phyloP scores from a whole-genome alignment of 2,797 vertebrate species.

The Florisuga fusca region DNA sequence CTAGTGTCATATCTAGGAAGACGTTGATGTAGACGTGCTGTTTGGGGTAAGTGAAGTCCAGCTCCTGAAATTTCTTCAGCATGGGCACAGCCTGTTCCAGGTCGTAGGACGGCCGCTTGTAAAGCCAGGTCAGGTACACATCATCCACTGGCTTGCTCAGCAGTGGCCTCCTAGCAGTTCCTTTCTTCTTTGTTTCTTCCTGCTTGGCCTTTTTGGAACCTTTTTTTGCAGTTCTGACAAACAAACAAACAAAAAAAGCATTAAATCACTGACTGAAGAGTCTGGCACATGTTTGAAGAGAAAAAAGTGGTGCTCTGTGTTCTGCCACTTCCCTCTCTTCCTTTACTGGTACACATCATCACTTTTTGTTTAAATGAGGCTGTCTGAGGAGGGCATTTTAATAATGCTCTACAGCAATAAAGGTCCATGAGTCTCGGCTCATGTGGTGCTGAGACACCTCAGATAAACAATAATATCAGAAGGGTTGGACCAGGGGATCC shows the following conservation, averaged over 20 bases:
- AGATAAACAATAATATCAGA: too few relatives aligned
- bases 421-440: too few relatives aligned
- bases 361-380: too few relatives aligned
- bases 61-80: constrained; percentile 87
- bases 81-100: constrained; percentile 80
- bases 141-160: constrained; percentile 87
- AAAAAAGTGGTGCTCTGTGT: neutral
- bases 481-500: too few relatives aligned
- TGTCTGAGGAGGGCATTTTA: too few relatives aligned
- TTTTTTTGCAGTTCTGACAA: constrained; percentile 72
- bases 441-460: too few relatives aligned
- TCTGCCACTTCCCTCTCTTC: too few relatives aligned
- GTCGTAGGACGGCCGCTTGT: constrained; percentile 76
- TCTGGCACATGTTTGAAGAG: accelerated
- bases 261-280: neutral
- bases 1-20: constrained; percentile 88
- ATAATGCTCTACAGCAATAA: too few relatives aligned
- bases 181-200: constrained; percentile 29
- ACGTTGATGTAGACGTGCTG: constrained; percentile 87
- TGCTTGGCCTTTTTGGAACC: neutral
- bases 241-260: neutral
- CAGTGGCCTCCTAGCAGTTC: constrained; percentile 68
- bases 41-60: constrained; percentile 86
- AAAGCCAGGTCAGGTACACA: constrained; percentile 86
- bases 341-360: too few relatives aligned